These are phyloP conservation scores for Amphipyra berbera DNA, from an alignment of 2,888 invertebrate genomes.

Conservation along the genomic window DNA sequence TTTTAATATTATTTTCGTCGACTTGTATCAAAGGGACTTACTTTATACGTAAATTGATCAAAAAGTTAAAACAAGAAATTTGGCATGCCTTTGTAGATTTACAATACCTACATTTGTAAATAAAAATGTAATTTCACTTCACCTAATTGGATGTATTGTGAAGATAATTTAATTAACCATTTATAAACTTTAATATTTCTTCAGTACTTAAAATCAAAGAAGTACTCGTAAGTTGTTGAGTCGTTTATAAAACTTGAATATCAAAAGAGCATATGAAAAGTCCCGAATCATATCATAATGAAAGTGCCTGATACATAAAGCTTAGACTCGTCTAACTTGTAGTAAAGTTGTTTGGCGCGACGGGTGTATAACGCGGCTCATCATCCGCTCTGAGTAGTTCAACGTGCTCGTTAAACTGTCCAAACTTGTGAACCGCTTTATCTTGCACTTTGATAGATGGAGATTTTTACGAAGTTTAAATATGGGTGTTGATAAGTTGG, in stretches of 20 bases:
- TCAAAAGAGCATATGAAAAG: background rate
- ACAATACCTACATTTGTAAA: too few species aligned
- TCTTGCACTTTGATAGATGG: conserved; percentile 40
- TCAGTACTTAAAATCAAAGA: too few species aligned
- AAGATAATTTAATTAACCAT: too few species aligned
- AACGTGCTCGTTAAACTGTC: conserved; percentile 50
- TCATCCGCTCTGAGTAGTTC: conserved; percentile 31
- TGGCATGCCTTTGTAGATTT: too few species aligned
- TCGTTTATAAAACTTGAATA: background rate
- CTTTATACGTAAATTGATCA: too few species aligned
- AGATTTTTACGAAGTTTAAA: conserved; percentile 24
- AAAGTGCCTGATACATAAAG: conserved; percentile 18
- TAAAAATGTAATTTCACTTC: too few species aligned
- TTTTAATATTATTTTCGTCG: too few species aligned
- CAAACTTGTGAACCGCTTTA: conserved; percentile 44
- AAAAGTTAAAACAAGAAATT: too few species aligned
- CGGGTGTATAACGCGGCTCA: conserved; percentile 28
- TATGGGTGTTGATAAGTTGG: background rate
- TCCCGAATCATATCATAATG: conserved; percentile 1
- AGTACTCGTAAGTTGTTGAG: background rate
- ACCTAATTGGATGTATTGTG: too few species aligned
- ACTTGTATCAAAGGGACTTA: too few species aligned
- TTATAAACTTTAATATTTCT: too few species aligned
- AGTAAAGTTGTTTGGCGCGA: conserved; percentile 24
- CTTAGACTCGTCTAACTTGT: conserved; percentile 2